Conservation (phyloP, 2,797 vertebrate genomes). For the Molossus alvarezi region DNA sequence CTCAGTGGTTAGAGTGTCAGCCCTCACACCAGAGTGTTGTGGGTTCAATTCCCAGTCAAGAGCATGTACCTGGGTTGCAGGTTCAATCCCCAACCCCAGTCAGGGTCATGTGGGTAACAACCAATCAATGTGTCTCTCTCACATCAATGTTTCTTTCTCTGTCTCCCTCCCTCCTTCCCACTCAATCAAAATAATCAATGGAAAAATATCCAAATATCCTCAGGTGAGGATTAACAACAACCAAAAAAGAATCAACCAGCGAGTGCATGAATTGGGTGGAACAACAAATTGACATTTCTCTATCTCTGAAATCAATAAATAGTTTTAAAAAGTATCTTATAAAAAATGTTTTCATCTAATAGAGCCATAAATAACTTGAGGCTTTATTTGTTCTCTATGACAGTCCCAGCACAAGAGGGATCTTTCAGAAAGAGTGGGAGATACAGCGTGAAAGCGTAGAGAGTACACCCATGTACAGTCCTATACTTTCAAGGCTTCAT, state of each 20-base stretch:
- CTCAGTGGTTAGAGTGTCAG: too few species aligned
- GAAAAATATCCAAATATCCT: too few species aligned
- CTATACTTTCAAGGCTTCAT: background rate
- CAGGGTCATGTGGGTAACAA: background rate
- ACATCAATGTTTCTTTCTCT: background rate
- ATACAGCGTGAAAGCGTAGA: background rate
- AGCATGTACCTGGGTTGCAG: too few species aligned
- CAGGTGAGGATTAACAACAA: too few species aligned
- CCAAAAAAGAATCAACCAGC: too few species aligned
- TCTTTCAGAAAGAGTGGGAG: constrained; percentile 24
- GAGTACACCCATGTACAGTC: background rate
- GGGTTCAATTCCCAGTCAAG: too few species aligned
- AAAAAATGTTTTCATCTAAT: background rate
- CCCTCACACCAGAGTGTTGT: too few species aligned
- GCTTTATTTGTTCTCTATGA: background rate
- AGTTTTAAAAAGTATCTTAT: background rate
- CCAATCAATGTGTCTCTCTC: background rate
- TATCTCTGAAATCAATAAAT: background rate
- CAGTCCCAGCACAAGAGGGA: background rate
- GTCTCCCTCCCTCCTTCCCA: too few species aligned
- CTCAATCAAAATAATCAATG: too few species aligned
- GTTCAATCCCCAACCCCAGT: too few species aligned
- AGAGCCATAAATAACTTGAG: constrained; percentile 23
- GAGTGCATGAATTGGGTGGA: too few species aligned
- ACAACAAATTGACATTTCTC: too few species aligned